phyloP scores from a whole-genome alignment of 2,888 invertebrate genomes.

The Hirtodrosophila confusa region DNA sequence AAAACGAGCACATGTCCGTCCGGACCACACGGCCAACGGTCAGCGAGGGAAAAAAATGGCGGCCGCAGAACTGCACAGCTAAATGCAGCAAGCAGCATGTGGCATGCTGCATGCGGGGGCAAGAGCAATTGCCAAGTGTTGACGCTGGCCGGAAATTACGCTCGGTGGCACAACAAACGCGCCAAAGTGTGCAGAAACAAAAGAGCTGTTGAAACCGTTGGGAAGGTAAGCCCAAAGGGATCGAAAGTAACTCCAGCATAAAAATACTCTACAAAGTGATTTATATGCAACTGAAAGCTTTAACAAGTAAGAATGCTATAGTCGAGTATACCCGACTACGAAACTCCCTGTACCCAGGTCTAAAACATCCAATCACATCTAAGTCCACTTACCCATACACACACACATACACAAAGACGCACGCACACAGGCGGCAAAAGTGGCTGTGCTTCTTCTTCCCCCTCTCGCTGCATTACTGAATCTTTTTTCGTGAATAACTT shows the following conservation, averaged over 20 bases:
- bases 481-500: too few species aligned
- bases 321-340: too few species aligned
- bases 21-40: conserved; percentile 15
- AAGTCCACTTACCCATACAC: too few species aligned
- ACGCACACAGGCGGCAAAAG: too few species aligned
- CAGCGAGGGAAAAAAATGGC: conserved; percentile 45
- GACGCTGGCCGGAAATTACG: conserved; percentile 72
- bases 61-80: conserved; percentile 24
- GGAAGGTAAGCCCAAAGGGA: neutral
- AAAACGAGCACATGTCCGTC: conserved; percentile 35
- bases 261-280: conserved; percentile 2
- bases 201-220: conserved; percentile 11
- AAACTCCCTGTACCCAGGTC: too few species aligned
- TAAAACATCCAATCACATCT: too few species aligned
- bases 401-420: too few species aligned
- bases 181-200: conserved; percentile 54
- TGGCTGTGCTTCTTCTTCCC: too few species aligned
- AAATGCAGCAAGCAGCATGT: neutral
- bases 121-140: conserved; percentile 38
- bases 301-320: too few species aligned
- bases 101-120: neutral
- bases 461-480: too few species aligned
- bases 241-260: conserved; percentile 9
- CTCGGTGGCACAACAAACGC: conserved; percentile 46
- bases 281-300: neutral